Evolutionary conservation across 2,797 vertebrate genomes (phyloP).

Genomic region (Rhinella marina): DNA sequence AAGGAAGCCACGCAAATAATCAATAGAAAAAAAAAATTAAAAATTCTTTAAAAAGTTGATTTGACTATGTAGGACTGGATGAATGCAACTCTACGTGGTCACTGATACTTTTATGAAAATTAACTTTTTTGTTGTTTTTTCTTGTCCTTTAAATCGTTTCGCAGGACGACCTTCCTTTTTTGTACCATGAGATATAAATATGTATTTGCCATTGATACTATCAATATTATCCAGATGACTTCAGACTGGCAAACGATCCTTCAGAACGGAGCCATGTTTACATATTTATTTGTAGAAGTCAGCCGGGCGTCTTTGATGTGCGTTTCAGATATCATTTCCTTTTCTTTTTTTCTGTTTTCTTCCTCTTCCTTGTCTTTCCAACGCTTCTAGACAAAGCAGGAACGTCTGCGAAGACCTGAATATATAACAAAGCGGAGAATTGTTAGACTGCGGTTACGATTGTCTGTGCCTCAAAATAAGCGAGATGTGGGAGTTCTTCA

Average conservation of each 20-base stretch:
- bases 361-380: background rate
- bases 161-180: background rate
- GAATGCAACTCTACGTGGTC: too few species aligned
- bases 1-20: too few species aligned
- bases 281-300: constrained; percentile 5
- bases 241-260: constrained; percentile 20
- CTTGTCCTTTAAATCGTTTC: background rate
- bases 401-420: constrained; percentile 16
- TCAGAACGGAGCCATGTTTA: constrained; percentile 8
- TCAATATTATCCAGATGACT: constrained; percentile 11
- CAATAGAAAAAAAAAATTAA: too few species aligned
- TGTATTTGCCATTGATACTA: background rate
- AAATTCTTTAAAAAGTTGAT: too few species aligned
- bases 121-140: background rate
- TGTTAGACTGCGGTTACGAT: constrained; percentile 45
- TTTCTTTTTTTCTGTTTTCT: background rate
- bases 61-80: too few species aligned
- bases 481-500: constrained; percentile 47
- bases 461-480: constrained; percentile 28
- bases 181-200: background rate
- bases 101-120: background rate
- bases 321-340: background rate
- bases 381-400: constrained; percentile 3
- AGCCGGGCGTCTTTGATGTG: background rate
- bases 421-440: constrained; percentile 33